phyloP scores from a whole-genome alignment of 2,113 vertebrate species.

The Corvus hawaiiensis region DNA sequence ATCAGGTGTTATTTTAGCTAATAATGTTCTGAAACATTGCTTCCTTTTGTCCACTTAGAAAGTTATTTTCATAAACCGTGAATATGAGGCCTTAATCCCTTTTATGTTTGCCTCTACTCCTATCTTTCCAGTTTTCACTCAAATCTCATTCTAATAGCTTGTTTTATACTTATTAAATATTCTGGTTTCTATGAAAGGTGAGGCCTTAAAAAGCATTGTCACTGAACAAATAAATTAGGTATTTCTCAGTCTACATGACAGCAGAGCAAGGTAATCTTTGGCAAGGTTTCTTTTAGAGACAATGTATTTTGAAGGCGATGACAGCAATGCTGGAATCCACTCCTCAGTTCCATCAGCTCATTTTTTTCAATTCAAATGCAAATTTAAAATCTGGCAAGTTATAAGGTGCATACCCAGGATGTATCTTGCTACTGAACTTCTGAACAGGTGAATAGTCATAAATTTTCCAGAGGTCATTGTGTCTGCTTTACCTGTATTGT shows the following conservation, averaged over 20 bases:
- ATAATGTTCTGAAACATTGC: background rate
- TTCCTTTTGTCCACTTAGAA: background rate
- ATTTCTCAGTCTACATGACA: background rate
- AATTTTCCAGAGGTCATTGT: background rate
- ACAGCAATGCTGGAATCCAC: background rate
- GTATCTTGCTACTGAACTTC: background rate
- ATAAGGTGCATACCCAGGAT: background rate
- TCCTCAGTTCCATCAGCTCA: background rate
- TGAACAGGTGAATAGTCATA: background rate
- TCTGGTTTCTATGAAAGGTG: background rate
- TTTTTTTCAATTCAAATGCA: background rate
- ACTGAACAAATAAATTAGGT: background rate
- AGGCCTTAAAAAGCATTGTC: background rate
- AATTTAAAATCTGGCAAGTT: background rate
- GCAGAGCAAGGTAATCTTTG: background rate
- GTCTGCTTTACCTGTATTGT: background rate
- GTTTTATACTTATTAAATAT: background rate
- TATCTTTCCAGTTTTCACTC: background rate
- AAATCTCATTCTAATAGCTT: background rate
- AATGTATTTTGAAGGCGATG: background rate
- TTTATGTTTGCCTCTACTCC: background rate
- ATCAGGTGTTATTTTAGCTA: background rate
- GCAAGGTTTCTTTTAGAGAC: background rate
- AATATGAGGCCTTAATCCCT: background rate
- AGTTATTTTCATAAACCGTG: background rate